Evolutionary conservation across 1,140 invertebrate species (phyloP), one percentile per base, ranked within the genome.

Genomic region (Drosophila suzukii): DNA sequence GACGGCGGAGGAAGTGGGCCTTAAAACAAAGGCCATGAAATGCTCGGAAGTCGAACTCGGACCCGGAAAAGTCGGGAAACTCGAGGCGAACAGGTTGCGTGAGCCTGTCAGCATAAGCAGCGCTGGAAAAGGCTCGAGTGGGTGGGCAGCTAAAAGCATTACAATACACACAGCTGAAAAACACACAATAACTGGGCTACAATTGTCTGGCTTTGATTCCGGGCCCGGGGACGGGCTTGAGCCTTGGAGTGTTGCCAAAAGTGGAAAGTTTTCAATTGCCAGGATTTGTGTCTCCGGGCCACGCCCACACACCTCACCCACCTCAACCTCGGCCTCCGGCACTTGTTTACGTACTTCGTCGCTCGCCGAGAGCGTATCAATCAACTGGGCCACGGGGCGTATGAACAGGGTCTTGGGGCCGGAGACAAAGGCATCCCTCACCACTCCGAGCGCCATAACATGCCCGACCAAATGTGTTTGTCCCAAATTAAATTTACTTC

Each of bases 241-340:
- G 53, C 54, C 53, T 67, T 76, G 49, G 61, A 78, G 50, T 77
- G 46, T 61, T 81, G 74, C 51, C 72, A 78, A 66, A 75, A 68
- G 65, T 60, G 61, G 44, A 83, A 82, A 78, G 57, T 83, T 83
- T 83, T 83, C 75, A 71, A 84, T 76, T 79, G 65, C 54, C 79
- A 67, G 43, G 63, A 54, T 68, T 67, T 72, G 47, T 53, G 38
- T 67, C 65, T 77, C 65, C 54, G 53, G 43, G 57, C 15, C 41
- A 54, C 63, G 49, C 34, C 15, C 30, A 54, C 55, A 54, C 44
- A 50, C 38, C 11, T 13, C 53, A 41, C 30, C 57, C 44, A 43
- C 30, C 17, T 13, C 43, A 34, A 11, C 43, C 43, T 24, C 15
- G 39, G 17, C 34, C 51, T 5, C 30, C 27, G 20, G 12, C 47